These are phyloP conservation scores for Lepidocyrtinus sp. DNA, from an alignment of 2,888 invertebrate genomes.

Conservation along the genomic window DNA sequence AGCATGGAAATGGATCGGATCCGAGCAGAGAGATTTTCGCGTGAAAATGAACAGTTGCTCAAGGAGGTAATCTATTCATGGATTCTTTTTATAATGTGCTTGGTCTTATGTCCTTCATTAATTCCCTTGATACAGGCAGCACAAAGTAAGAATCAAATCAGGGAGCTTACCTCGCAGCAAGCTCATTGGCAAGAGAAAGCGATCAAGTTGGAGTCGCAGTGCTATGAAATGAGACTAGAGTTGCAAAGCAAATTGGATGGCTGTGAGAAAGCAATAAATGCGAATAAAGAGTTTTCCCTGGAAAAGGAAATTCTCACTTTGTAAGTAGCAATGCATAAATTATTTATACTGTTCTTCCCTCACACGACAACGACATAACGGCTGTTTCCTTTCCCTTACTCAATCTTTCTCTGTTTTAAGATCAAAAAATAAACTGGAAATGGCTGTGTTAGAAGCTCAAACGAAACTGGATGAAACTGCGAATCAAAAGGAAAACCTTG, in stretches of 20 bases:
- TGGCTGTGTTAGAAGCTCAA: constrained; percentile 33
- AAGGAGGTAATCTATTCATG: constrained; percentile 32
- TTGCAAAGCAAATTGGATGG: constrained; percentile 49
- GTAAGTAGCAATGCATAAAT: constrained; percentile 28
- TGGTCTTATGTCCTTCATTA: no score
- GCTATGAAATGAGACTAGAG: constrained; percentile 53
- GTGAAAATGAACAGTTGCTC: constrained; percentile 39
- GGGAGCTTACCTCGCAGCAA: constrained; percentile 53
- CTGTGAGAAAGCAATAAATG: constrained; percentile 9
- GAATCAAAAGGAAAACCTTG: constrained; percentile 19
- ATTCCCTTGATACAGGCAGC: no score
- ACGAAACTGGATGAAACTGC: constrained; percentile 27
- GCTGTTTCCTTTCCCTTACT: no score
- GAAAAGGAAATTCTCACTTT: constrained; percentile 46
- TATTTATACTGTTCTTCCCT: not conserved
- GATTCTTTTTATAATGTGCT: not conserved
- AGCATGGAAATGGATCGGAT: constrained; percentile 47
- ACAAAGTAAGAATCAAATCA: constrained; percentile 30
- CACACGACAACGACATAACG: not conserved
- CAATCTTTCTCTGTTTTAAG: no score
- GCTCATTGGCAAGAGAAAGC: constrained; percentile 65
- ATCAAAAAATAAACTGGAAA: constrained; percentile 39
- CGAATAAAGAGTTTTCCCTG: constrained; percentile 30
- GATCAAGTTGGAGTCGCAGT: constrained; percentile 54
- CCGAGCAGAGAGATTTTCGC: constrained; percentile 46